These are phyloP conservation scores for Tribolium madens DNA, from an alignment of 1,140 invertebrate genomes.

Conservation along the genomic window DNA sequence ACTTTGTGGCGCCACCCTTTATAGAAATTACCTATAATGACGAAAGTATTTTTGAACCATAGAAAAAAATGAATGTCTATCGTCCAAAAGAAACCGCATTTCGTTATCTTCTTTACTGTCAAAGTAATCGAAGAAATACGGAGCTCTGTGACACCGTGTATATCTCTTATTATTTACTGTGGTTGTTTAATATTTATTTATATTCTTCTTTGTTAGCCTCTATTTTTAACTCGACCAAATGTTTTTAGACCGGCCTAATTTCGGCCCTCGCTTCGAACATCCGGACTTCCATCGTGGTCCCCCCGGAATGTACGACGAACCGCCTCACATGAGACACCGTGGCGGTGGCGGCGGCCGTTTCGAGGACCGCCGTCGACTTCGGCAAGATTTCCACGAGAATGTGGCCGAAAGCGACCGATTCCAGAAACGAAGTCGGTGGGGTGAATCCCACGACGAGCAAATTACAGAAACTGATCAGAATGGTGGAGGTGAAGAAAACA, in stretches of 20 bases:
- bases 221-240: too few relatives aligned
- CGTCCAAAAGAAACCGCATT: too few relatives aligned
- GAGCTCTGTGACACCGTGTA: too few relatives aligned
- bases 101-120: too few relatives aligned
- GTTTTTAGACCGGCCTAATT: constrained; percentile 47
- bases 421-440: constrained; percentile 46
- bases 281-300: constrained; percentile 58
- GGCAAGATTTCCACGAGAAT: constrained; percentile 42
- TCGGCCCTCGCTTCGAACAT: constrained; percentile 59
- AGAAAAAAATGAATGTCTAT: too few relatives aligned
- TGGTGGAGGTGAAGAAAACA: constrained; percentile 23
- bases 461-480: constrained; percentile 5
- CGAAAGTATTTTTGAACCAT: too few relatives aligned
- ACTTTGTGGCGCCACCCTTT: too few relatives aligned
- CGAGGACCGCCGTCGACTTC: constrained; percentile 48
- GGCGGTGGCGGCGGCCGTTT: constrained; percentile 48
- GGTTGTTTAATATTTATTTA: too few relatives aligned
- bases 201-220: too few relatives aligned
- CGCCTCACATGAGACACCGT: constrained; percentile 38
- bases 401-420: constrained; percentile 32
- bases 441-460: constrained; percentile 37
- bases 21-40: too few relatives aligned
- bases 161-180: too few relatives aligned
- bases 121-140: too few relatives aligned
- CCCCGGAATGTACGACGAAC: constrained; percentile 48